Conservation (phyloP, 2,797 vertebrate species). For the Sebastes wilsoni region DNA sequence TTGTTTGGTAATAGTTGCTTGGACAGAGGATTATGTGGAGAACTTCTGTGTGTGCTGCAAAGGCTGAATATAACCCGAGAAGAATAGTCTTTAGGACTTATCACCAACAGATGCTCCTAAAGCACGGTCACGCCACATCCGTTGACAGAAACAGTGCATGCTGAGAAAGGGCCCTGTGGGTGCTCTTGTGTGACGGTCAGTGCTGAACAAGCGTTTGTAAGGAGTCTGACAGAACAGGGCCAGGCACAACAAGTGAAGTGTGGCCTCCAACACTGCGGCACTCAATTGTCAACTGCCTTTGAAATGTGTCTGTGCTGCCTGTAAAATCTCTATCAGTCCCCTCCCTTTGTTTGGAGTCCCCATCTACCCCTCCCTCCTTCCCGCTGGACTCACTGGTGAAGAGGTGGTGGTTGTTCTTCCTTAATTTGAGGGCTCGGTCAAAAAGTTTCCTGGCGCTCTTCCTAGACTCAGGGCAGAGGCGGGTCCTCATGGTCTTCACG, state of each 20-base stretch:
- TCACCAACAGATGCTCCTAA: conserved; percentile 23
- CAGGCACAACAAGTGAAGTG: conserved; percentile 7
- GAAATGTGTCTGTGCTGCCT: conserved; percentile 7
- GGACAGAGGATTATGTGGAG: neutral
- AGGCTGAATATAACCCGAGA: neutral
- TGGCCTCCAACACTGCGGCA: conserved; percentile 1
- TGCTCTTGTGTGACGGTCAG: conserved; percentile 20
- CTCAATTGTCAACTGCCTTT: conserved; percentile 35
- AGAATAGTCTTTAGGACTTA: neutral
- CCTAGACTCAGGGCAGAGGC: conserved; percentile 94
- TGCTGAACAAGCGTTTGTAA: conserved; percentile 30
- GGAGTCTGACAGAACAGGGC: conserved; percentile 37
- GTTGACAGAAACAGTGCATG: conserved; percentile 14
- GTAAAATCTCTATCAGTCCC: neutral
- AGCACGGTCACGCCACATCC: conserved; percentile 8
- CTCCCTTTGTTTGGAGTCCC: neutral
- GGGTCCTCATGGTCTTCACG: conserved; percentile 96
- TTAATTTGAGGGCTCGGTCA: conserved; percentile 94
- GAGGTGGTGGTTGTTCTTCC: conserved; percentile 98
- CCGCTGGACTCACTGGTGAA: conserved; percentile 91
- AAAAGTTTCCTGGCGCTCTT: conserved; percentile 97
- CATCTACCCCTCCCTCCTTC: neutral
- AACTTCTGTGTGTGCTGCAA: neutral
- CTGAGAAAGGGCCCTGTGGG: conserved; percentile 1
- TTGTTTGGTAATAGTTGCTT: neutral